phyloP scores from a whole-genome alignment of 1,140 invertebrate genomes.

The Drosophila ficusphila region DNA sequence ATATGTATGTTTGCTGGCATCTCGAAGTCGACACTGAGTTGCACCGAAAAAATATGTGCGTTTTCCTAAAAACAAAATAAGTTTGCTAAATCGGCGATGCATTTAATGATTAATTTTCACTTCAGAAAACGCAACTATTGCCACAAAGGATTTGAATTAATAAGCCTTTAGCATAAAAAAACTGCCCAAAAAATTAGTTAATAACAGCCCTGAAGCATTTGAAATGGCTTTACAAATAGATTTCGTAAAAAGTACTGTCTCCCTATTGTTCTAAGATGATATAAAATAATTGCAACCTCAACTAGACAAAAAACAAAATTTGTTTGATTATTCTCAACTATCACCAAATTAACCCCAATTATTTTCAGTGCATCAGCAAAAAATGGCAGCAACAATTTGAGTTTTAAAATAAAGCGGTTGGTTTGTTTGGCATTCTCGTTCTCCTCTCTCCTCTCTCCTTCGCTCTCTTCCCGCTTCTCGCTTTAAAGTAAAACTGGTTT shows the following conservation, averaged over 20 bases:
- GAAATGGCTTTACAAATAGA: background rate
- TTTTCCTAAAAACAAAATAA: no score
- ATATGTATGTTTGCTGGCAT: background rate
- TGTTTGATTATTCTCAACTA: background rate
- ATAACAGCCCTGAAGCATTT: background rate
- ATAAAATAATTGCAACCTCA: background rate
- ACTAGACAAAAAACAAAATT: background rate
- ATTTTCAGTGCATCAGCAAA: conserved; percentile 27
- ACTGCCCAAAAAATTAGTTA: no score
- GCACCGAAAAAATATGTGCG: no score
- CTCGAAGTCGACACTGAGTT: background rate
- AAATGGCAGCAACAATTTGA: conserved; percentile 63
- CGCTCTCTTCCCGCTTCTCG: background rate
- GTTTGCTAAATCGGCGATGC: no score
- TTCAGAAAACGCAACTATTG: no score
- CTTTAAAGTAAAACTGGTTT: conserved; percentile 29
- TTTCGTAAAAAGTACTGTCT: background rate
- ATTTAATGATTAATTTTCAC: no score
- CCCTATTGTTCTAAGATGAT: background rate
- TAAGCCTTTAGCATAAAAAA: no score
- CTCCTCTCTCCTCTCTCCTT: conserved; percentile 4
- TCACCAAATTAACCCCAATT: background rate
- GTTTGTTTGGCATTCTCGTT: conserved; percentile 53
- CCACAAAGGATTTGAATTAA: no score
- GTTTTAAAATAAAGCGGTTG: conserved; percentile 59